Conservation (phyloP, 92 coral and sea anemone genomes). For the Epizoanthus fatuus region DNA sequence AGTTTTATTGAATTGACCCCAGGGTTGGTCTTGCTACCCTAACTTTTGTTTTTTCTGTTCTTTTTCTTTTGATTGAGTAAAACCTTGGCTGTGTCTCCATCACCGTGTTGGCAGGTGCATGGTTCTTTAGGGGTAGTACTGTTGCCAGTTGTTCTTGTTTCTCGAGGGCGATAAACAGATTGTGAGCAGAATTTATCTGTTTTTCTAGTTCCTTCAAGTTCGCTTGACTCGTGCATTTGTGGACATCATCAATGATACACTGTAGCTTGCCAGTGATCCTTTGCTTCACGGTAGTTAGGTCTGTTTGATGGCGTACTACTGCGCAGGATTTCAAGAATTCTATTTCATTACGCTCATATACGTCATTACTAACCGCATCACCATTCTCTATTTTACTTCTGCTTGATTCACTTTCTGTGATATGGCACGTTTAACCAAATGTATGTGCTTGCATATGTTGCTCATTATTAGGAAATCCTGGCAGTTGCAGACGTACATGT, state of each 20-base stretch:
- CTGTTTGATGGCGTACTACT: no score
- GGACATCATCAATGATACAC: not conserved
- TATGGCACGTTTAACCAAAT: conserved; percentile 44
- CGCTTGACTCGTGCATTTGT: no score
- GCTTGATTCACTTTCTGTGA: not conserved
- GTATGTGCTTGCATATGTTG: conserved; percentile 68
- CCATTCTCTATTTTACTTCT: no score
- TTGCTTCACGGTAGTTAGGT: conserved; percentile 3
- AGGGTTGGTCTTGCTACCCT: conserved; percentile 57
- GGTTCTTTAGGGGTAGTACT: conserved; percentile 20
- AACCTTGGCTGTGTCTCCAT: conserved; percentile 64
- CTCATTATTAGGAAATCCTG: conserved; percentile 52
- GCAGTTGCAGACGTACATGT: conserved; percentile 55
- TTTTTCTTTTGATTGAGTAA: conserved; percentile 58
- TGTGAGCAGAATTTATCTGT: conserved; percentile 40
- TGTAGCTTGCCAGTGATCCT: conserved; percentile 28
- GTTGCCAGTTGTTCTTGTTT: conserved; percentile 35
- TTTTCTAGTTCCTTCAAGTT: conserved; percentile 39
- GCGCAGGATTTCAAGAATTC: not conserved
- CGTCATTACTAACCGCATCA: not conserved
- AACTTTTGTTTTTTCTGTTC: conserved; percentile 56
- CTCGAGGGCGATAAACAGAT: conserved; percentile 47
- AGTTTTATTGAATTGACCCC: not conserved
- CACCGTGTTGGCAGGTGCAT: conserved; percentile 53
- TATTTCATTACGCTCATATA: no score